These are phyloP conservation scores for Carcharodon carcharias DNA, from an alignment of 2,797 vertebrate species.

Conservation along the genomic window DNA sequence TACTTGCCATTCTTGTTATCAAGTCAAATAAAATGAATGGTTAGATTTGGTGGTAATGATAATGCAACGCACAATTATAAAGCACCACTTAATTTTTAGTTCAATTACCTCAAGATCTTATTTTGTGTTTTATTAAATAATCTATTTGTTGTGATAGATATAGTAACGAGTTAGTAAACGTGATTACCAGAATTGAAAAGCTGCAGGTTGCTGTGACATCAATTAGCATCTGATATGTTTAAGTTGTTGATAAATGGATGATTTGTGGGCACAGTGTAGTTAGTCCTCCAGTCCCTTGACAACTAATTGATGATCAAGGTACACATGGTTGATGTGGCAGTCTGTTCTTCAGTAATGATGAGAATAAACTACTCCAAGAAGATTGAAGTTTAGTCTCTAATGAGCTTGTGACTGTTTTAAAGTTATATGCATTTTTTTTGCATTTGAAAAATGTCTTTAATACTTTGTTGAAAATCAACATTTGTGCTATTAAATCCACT, in stretches of 20 bases:
- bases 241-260: background rate
- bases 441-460: background rate
- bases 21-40: too few relatives aligned
- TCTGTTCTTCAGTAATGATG: background rate
- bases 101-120: background rate
- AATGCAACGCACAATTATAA: background rate
- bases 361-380: background rate
- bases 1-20: too few relatives aligned
- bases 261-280: background rate
- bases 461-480: too few relatives aligned
- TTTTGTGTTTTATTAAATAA: background rate
- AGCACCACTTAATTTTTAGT: background rate
- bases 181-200: background rate
- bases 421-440: background rate
- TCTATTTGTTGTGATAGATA: background rate
- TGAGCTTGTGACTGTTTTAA: background rate
- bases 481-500: background rate
- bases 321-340: background rate
- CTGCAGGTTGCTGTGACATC: background rate
- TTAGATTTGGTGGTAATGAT: too few relatives aligned
- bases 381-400: background rate
- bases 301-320: background rate
- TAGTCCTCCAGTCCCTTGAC: background rate
- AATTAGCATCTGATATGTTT: background rate
- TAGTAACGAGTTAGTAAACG: background rate